Evolutionary conservation across 2,888 invertebrate genomes (phyloP).

Genomic region (Hofmannophila pseudospretella): DNA sequence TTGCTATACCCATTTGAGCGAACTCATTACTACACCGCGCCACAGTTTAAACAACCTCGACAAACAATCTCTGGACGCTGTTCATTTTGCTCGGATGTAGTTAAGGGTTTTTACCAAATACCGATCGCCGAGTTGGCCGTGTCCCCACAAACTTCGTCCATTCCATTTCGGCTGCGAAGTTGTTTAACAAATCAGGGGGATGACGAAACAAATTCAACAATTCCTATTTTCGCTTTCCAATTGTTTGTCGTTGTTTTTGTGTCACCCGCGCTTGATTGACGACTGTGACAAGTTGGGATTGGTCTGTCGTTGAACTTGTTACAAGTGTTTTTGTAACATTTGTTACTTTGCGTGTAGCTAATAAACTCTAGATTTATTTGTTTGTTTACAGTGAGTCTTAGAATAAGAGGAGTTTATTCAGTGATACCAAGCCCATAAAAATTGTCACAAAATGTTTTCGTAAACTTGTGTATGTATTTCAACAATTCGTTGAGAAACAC

Average conservation of each 20-base stretch:
- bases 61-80: conserved; percentile 1
- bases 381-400: conserved; percentile 1
- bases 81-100: neutral
- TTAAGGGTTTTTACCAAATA: conserved; percentile 5
- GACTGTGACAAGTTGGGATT: conserved; percentile 34
- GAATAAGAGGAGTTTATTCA: too few relatives aligned
- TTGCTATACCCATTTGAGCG: conserved; percentile 29
- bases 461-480: too few relatives aligned
- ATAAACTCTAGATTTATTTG: conserved; percentile 5
- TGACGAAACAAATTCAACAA: conserved; percentile 40
- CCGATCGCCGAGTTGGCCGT: conserved; percentile 5
- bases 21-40: conserved; percentile 25
- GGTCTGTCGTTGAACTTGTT: conserved; percentile 30
- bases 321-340: conserved; percentile 22
- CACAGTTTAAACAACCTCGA: conserved; percentile 13
- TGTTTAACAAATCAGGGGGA: conserved; percentile 36
- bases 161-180: conserved; percentile 25
- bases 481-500: too few relatives aligned
- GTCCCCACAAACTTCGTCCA: conserved; percentile 19
- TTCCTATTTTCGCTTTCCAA: conserved; percentile 41
- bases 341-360: conserved; percentile 13
- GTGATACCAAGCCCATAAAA: too few relatives aligned
- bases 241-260: conserved; percentile 38
- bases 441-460: too few relatives aligned
- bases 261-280: conserved; percentile 30